Evolutionary conservation across 2,113 vertebrate genomes (phyloP).

Genomic region (Galbula dea): DNA sequence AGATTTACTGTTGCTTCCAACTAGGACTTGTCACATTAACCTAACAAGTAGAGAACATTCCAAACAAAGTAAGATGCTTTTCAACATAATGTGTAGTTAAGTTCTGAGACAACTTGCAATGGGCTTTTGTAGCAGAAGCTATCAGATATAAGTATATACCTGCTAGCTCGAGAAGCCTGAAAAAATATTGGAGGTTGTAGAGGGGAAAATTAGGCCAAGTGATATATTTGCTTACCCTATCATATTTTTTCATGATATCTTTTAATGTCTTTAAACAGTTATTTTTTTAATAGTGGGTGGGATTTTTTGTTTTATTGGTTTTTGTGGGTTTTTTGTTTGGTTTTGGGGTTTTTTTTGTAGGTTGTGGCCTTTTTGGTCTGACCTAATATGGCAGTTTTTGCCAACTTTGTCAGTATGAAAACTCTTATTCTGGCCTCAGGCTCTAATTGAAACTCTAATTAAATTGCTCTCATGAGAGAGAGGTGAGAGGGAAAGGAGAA

Average conservation of each 20-base stretch:
- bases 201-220: not conserved
- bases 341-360: not conserved
- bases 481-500: not conserved
- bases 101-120: not conserved
- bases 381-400: not conserved
- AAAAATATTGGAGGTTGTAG: not conserved
- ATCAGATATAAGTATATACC: not conserved
- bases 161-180: not conserved
- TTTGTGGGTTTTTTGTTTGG: not conserved
- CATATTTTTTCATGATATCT: not conserved
- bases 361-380: not conserved
- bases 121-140: not conserved
- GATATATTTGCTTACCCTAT: not conserved
- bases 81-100: not conserved
- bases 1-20: not conserved
- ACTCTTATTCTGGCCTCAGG: not conserved
- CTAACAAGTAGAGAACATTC: not conserved
- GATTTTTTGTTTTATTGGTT: not conserved
- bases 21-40: not conserved
- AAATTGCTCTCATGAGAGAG: not conserved
- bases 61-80: not conserved
- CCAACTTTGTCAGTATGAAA: not conserved
- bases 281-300: too few species aligned
- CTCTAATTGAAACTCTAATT: slow-evolving; percentile 47
- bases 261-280: not conserved